phyloP scores from a whole-genome alignment of 2,888 invertebrate genomes.

The Zelleria hepariella region DNA sequence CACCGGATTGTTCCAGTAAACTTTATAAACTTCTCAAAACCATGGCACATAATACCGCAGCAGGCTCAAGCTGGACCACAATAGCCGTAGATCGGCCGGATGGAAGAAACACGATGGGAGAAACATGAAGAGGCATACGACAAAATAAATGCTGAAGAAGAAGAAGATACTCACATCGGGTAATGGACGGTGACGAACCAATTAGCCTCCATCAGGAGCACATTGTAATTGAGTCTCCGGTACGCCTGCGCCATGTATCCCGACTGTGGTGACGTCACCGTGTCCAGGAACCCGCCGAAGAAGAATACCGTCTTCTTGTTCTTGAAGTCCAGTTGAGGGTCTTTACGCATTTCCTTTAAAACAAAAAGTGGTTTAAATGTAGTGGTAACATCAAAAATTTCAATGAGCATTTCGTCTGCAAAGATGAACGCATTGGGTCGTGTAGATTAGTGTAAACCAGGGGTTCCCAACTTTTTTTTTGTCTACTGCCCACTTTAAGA shows the following conservation, averaged over 20 bases:
- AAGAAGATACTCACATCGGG: slow-evolving; percentile 6
- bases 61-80: no score
- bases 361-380: background rate
- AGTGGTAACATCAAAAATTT: background rate
- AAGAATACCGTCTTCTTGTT: slow-evolving; percentile 12
- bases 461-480: no score
- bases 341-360: slow-evolving; percentile 19
- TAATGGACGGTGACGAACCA: slow-evolving; percentile 4
- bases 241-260: slow-evolving; percentile 7
- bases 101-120: no score
- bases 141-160: slow-evolving; percentile 2
- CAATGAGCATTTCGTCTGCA: background rate
- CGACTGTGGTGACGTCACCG: background rate
- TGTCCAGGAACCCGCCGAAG: slow-evolving; percentile 9
- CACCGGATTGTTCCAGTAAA: no score
- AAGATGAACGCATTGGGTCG: background rate
- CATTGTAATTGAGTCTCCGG: slow-evolving; percentile 11
- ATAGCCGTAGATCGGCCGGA: no score
- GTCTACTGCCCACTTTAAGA: no score
- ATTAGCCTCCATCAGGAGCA: slow-evolving; percentile 9
- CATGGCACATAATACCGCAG: no score
- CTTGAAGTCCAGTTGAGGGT: slow-evolving; percentile 13
- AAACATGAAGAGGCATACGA: no score
- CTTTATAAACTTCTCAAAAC: no score
- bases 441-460: no score